These are phyloP conservation scores for Lithobates pipiens DNA, from an alignment of 2,797 vertebrate genomes.

Conservation along the genomic window DNA sequence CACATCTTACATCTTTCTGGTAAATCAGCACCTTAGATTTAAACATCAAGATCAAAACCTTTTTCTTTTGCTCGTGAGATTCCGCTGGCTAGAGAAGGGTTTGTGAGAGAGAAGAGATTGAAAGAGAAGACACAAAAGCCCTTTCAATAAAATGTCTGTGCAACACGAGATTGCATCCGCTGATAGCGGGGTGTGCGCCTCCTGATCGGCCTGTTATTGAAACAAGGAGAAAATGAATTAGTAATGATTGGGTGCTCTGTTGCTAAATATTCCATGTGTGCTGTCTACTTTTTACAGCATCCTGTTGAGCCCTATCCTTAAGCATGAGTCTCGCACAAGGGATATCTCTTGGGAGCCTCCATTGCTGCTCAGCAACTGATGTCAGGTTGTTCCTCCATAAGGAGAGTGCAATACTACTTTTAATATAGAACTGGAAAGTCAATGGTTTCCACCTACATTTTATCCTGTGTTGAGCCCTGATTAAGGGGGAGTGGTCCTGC, in stretches of 20 bases:
- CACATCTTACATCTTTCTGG: constrained; percentile 48
- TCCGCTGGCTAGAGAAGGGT: constrained; percentile 37
- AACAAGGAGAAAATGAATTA: constrained; percentile 58
- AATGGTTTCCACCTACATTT: too few species aligned
- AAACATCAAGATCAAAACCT: constrained; percentile 57
- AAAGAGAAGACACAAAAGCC: constrained; percentile 55
- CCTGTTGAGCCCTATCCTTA: neutral
- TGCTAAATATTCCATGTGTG: constrained; percentile 48
- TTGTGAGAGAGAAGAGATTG: constrained; percentile 51
- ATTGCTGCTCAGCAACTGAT: too few species aligned
- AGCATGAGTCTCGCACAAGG: neutral
- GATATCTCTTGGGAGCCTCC: too few species aligned
- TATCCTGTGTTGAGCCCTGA: too few species aligned
- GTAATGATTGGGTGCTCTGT: constrained; percentile 58
- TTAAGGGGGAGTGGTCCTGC: too few species aligned
- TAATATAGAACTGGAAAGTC: too few species aligned
- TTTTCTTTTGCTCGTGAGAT: constrained; percentile 21
- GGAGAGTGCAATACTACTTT: too few species aligned
- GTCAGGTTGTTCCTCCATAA: too few species aligned
- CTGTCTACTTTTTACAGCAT: constrained; percentile 19
- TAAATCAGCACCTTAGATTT: constrained; percentile 57
- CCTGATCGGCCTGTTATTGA: constrained; percentile 58
- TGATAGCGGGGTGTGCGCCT: constrained; percentile 55
- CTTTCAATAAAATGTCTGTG: constrained; percentile 61
- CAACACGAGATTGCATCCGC: constrained; percentile 60